Percentiles rank a stretch among this genome's conserved stretches.
Conservation (phyloP, 2,888 invertebrate species). For the Bellardia pandia region DNA sequence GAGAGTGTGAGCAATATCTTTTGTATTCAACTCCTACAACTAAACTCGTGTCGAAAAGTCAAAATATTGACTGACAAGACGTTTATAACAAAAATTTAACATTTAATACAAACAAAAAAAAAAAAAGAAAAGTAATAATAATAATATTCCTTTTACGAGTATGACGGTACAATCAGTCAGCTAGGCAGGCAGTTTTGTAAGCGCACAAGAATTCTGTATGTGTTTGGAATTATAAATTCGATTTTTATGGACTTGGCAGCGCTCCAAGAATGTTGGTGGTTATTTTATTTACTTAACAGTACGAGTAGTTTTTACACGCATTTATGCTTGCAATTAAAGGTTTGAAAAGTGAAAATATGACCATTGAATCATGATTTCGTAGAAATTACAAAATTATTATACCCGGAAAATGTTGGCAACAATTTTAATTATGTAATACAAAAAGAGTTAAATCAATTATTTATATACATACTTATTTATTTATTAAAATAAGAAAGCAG, state of each 20-base stretch:
- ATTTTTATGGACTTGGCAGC: constrained; percentile 36
- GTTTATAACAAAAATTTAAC: constrained; percentile 24
- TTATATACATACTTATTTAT: neutral
- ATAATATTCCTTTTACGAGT: constrained; percentile 28
- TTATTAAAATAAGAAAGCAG: too few relatives aligned
- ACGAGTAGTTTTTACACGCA: neutral
- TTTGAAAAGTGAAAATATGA: constrained; percentile 61
- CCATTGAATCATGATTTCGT: constrained; percentile 37
- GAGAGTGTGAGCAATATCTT: neutral
- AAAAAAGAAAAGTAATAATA: neutral
- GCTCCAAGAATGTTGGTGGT: constrained; percentile 40
- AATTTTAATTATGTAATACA: neutral
- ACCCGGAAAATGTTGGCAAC: constrained; percentile 11
- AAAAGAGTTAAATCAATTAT: neutral
- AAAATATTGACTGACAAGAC: constrained; percentile 47
- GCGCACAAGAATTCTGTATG: constrained; percentile 48
- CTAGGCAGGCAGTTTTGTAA: constrained; percentile 22
- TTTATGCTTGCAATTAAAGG: neutral
- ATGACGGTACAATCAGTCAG: constrained; percentile 1
- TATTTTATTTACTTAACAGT: constrained; percentile 3
- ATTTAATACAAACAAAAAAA: neutral
- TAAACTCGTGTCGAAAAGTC: constrained; percentile 51
- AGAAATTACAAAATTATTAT: constrained; percentile 31
- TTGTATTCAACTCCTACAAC: constrained; percentile 55
- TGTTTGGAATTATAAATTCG: constrained; percentile 61